Evolutionary conservation across 2,888 invertebrate species (phyloP).

Genomic region (Deladenus siricidicola): DNA sequence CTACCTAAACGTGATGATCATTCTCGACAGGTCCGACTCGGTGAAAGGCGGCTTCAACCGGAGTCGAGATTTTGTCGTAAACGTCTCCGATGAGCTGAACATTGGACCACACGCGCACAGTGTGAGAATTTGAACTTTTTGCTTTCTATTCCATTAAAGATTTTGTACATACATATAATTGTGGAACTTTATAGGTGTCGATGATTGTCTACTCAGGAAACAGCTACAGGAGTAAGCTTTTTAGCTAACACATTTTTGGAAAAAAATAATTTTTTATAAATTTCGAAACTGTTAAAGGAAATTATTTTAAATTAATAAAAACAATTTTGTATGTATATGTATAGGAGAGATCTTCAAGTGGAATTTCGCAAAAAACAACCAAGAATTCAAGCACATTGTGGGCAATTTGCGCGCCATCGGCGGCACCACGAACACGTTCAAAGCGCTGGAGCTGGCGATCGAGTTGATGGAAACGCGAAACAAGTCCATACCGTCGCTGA

Average conservation of each 20-base stretch:
- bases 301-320: background rate
- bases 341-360: constrained; percentile 42
- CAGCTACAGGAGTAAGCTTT: background rate
- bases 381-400: constrained; percentile 37
- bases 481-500: constrained; percentile 18
- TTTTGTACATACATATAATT: no score
- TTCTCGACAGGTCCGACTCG: constrained; percentile 41
- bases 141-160: no score
- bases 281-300: background rate
- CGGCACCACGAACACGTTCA: constrained; percentile 46
- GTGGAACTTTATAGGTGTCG: constrained; percentile 32
- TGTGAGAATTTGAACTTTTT: no score
- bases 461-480: constrained; percentile 39
- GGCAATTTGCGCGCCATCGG: constrained; percentile 42
- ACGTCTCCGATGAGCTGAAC: constrained; percentile 49
- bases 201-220: constrained; percentile 48
- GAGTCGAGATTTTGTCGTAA: constrained; percentile 46
- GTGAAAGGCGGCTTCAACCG: constrained; percentile 42
- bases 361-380: constrained; percentile 49
- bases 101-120: constrained; percentile 46
- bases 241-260: background rate
- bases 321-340: background rate
- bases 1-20: constrained; percentile 47
- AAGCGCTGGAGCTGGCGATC: constrained; percentile 42
- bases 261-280: background rate